phyloP scores from a whole-genome alignment of 2,113 vertebrate species.

The Solenodon paradoxus region DNA sequence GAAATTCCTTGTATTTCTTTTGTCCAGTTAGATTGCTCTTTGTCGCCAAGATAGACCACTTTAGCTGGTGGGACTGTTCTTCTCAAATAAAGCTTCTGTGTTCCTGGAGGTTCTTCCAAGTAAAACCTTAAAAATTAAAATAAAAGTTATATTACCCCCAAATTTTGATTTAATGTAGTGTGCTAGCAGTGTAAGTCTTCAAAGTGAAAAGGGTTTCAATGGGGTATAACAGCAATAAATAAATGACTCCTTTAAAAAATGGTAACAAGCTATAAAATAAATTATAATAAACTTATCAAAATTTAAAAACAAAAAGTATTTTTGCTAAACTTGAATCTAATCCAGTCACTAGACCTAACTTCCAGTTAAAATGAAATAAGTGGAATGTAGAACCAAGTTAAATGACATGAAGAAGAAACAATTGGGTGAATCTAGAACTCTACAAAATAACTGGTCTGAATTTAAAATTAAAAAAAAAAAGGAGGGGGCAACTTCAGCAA shows the following conservation, averaged over 20 bases:
- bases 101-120: constrained; percentile 90
- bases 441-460: not conserved
- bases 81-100: constrained; percentile 88
- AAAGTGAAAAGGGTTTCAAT: constrained; percentile 9
- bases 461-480: not conserved
- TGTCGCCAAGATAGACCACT: constrained; percentile 88
- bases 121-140: constrained; percentile 84
- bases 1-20: constrained; percentile 94
- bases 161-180: not conserved
- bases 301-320: not conserved
- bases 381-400: not conserved
- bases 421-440: not conserved
- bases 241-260: not conserved
- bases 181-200: not conserved
- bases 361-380: not conserved
- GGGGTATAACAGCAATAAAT: not conserved
- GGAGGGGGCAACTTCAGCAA: not conserved
- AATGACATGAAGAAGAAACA: not conserved
- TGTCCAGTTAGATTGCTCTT: constrained; percentile 92
- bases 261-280: not conserved
- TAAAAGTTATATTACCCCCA: constrained; percentile 1
- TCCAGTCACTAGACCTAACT: not conserved
- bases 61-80: constrained; percentile 88
- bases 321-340: not conserved
- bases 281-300: constrained; percentile 6